Conservation (phyloP, 2,797 vertebrate species). For the Mastacembelus armatus region DNA sequence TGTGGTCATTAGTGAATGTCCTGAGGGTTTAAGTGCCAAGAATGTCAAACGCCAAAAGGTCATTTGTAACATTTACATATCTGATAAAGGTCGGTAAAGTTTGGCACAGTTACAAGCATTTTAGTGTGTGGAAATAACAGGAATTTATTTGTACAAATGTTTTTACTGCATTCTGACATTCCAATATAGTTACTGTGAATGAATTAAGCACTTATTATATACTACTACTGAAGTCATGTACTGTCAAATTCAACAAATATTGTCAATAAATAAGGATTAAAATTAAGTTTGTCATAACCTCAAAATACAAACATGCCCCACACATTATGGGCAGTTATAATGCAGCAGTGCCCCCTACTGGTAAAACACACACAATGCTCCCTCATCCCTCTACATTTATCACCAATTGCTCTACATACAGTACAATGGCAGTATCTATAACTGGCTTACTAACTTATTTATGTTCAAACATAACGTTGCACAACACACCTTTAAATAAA, state of each 20-base stretch:
- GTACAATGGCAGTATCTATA: too few relatives aligned
- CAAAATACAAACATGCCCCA: slow-evolving; percentile 9
- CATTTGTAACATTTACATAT: slow-evolving; percentile 80
- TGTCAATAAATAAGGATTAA: slow-evolving; percentile 14
- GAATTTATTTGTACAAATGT: slow-evolving; percentile 73
- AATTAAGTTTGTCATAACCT: slow-evolving; percentile 19
- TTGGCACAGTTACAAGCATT: slow-evolving; percentile 63
- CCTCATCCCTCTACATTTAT: slow-evolving; percentile 19
- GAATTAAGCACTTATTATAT: slow-evolving; percentile 75
- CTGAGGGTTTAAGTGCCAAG: slow-evolving; percentile 77
- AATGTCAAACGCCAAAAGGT: slow-evolving; percentile 76
- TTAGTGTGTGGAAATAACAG: slow-evolving; percentile 50
- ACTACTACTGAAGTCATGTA: slow-evolving; percentile 77
- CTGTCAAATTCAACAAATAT: slow-evolving; percentile 43
- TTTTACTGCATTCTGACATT: slow-evolving; percentile 76
- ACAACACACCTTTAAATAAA: slow-evolving; percentile 70
- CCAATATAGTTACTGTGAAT: slow-evolving; percentile 77
- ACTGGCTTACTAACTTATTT: slow-evolving; percentile 68
- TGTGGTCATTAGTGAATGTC: slow-evolving; percentile 51
- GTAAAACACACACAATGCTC: slow-evolving; percentile 30
- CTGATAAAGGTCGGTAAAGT: slow-evolving; percentile 68
- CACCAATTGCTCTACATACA: too few relatives aligned
- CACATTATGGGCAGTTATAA: slow-evolving; percentile 24
- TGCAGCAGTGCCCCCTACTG: slow-evolving; percentile 71
- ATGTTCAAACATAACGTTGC: slow-evolving; percentile 53